phyloP scores from a whole-genome alignment of 2,113 vertebrate species.

The Indicator maculatus region DNA sequence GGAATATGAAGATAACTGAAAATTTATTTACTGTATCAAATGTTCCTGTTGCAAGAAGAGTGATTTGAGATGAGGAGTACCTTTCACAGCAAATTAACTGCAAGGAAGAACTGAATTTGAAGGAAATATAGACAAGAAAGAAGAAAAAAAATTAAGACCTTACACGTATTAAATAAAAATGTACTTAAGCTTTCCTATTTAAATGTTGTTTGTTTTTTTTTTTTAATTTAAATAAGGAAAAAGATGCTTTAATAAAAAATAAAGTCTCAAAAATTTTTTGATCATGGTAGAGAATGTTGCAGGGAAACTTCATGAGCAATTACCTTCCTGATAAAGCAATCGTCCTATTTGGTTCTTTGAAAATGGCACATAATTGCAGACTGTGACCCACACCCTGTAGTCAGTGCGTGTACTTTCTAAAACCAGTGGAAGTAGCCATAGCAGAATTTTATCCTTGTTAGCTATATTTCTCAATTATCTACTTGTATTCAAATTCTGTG shows the following conservation, averaged over 20 bases:
- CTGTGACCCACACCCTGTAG: neutral
- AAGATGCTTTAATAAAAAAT: slow-evolving; percentile 23
- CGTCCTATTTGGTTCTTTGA: neutral
- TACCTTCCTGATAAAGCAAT: neutral
- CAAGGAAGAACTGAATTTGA: slow-evolving; percentile 75
- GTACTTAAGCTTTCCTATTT: slow-evolving; percentile 31
- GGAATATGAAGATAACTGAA: slow-evolving; percentile 75
- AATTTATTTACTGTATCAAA: slow-evolving; percentile 81
- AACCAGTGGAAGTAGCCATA: neutral
- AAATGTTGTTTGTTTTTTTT: slow-evolving; percentile 48
- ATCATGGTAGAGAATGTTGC: neutral
- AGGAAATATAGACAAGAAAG: slow-evolving; percentile 39
- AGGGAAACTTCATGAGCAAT: neutral
- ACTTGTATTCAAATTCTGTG: neutral
- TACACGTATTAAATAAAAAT: slow-evolving; percentile 48
- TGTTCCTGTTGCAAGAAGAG: slow-evolving; percentile 74
- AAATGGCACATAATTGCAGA: fast-evolving
- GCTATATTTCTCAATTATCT: neutral
- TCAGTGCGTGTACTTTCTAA: neutral
- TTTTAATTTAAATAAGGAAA: neutral
- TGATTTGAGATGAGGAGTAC: slow-evolving; percentile 74
- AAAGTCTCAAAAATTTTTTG: slow-evolving; percentile 27
- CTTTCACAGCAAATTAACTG: slow-evolving; percentile 78
- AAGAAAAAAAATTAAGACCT: neutral
- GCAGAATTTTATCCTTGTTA: neutral